These are phyloP conservation scores for Eupsittula cactorum DNA, from an alignment of 2,113 vertebrate species.

Conservation along the genomic window DNA sequence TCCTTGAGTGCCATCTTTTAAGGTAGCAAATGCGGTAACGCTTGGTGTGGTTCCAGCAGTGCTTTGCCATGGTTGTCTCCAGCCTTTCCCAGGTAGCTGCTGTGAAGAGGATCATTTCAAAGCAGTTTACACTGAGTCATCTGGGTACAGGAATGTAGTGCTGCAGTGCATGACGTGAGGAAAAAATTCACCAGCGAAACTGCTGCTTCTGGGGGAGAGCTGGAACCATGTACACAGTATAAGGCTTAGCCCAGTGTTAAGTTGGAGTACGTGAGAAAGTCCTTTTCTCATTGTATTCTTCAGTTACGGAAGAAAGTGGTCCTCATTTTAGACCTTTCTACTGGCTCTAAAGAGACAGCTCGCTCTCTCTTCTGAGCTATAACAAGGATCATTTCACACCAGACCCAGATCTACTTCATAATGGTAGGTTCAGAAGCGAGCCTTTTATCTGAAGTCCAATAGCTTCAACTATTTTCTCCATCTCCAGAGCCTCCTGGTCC, in stretches of 20 bases:
- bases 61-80: background rate
- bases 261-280: background rate
- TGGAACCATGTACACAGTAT: background rate
- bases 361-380: background rate
- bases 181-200: background rate
- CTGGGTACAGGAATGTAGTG: background rate
- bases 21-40: background rate
- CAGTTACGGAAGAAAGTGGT: background rate
- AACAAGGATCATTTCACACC: background rate
- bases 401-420: background rate
- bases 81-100: background rate
- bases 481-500: background rate
- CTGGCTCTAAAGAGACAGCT: background rate
- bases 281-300: background rate
- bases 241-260: background rate
- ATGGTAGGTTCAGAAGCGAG: background rate
- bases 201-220: background rate
- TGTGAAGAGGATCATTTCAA: background rate
- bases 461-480: background rate
- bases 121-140: background rate
- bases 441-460: background rate
- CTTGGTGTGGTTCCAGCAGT: background rate
- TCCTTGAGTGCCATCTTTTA: background rate
- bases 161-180: background rate
- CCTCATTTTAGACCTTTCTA: background rate